Percentiles rank a stretch among this genome's conserved stretches.
Evolutionary conservation across 1,140 invertebrate genomes (phyloP).

Genomic region (Stegodyphus dumicola): DNA sequence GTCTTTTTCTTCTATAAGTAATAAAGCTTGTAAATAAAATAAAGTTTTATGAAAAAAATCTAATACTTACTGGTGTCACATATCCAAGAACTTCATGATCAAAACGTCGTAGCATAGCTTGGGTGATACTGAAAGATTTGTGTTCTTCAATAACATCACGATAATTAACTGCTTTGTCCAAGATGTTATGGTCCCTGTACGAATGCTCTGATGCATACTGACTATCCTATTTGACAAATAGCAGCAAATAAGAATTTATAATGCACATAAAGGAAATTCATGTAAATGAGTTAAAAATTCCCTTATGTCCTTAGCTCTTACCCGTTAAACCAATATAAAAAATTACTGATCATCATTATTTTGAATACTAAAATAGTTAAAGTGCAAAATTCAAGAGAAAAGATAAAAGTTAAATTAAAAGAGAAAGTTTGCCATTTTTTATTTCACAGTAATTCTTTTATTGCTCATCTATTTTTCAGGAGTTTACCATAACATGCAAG

Average conservation of each 20-base stretch:
- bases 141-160: conserved; percentile 83
- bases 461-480: too few species aligned
- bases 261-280: not conserved
- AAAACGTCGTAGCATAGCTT: conserved; percentile 48
- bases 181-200: conserved; percentile 67
- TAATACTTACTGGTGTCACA: conserved; percentile 84
- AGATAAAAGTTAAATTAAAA: too few species aligned
- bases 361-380: too few species aligned
- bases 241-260: not conserved
- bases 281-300: not conserved
- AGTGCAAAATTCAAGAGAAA: too few species aligned
- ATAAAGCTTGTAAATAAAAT: not conserved
- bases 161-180: conserved; percentile 74
- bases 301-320: not conserved
- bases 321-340: not conserved
- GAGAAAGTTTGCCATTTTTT: too few species aligned
- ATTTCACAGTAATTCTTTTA: too few species aligned
- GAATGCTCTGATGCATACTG: conserved; percentile 1
- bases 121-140: conserved; percentile 73
- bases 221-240: not conserved
- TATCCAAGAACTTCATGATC: conserved; percentile 81
- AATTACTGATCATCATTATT: too few species aligned
- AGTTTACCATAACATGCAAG: too few species aligned
- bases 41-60: conserved; percentile 59
- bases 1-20: too few species aligned